phyloP scores from a whole-genome alignment of 2,888 invertebrate genomes.

The Agrotis segetum region DNA sequence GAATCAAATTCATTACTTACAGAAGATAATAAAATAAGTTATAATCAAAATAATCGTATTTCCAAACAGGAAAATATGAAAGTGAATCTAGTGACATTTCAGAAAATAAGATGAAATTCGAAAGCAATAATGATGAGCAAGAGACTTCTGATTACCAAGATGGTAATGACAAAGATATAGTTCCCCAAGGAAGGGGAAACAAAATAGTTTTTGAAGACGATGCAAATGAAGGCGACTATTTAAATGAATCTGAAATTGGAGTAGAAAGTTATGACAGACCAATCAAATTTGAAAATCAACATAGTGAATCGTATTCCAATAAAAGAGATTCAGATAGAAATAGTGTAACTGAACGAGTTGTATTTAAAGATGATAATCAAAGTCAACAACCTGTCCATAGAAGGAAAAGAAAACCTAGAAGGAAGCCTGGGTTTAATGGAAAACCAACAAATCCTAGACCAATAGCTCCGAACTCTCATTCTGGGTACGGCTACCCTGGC shows the following conservation, averaged over 20 bases:
- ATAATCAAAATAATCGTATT: conserved; percentile 31
- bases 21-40: conserved; percentile 28
- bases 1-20: neutral
- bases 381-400: conserved; percentile 59
- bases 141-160: conserved; percentile 9
- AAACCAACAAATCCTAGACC: conserved; percentile 11
- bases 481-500: too few relatives aligned
- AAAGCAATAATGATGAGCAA: conserved; percentile 48
- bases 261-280: conserved; percentile 18
- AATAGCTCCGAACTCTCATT: neutral
- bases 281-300: conserved; percentile 43
- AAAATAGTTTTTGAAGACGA: conserved; percentile 34
- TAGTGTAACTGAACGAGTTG: conserved; percentile 22
- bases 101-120: conserved; percentile 57
- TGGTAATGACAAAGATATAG: neutral
- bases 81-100: neutral
- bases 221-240: conserved; percentile 12
- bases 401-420: conserved; percentile 68
- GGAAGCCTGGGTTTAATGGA: conserved; percentile 67
- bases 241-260: conserved; percentile 18
- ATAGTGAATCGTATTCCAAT: neutral
- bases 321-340: neutral
- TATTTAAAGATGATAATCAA: conserved; percentile 52
- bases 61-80: neutral
- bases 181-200: neutral